These are phyloP conservation scores for Aulostomus chinensis DNA, from an alignment of 2,797 vertebrate genomes.

Conservation along the genomic window DNA sequence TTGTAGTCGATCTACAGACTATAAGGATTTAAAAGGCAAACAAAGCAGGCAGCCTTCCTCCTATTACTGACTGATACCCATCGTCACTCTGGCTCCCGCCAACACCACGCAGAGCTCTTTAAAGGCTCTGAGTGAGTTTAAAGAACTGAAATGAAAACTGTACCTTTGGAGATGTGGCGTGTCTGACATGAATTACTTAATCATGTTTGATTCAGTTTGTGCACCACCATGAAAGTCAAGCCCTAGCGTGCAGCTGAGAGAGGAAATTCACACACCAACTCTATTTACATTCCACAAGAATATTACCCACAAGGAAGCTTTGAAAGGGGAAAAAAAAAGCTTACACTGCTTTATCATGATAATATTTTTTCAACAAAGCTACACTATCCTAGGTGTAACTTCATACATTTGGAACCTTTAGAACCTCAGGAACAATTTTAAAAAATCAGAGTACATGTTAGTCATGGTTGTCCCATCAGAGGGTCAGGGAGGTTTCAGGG, in stretches of 20 bases:
- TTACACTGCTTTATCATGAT: too few relatives aligned
- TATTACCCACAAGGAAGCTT: too few relatives aligned
- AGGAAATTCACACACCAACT: too few relatives aligned
- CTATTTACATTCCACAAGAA: too few relatives aligned
- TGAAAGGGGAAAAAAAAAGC: too few relatives aligned
- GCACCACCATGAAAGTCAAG: slow-evolving; percentile 16
- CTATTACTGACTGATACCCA: slow-evolving; percentile 4
- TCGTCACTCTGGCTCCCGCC: not conserved
- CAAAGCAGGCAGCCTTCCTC: slow-evolving; percentile 17
- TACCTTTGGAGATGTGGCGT: too few relatives aligned
- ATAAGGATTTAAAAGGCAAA: slow-evolving; percentile 19
- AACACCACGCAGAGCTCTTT: slow-evolving; percentile 11
- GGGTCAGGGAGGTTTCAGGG: slow-evolving; percentile 30
- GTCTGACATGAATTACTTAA: too few relatives aligned
- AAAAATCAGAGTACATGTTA: slow-evolving; percentile 22
- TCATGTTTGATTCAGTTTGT: not conserved
- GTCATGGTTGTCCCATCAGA: slow-evolving; percentile 21
- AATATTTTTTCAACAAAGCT: too few relatives aligned
- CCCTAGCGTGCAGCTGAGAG: slow-evolving; percentile 4
- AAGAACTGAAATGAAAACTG: slow-evolving; percentile 7
- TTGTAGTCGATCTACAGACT: too few relatives aligned
- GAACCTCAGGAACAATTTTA: not conserved
- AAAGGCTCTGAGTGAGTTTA: slow-evolving; percentile 38
- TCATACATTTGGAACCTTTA: too few relatives aligned
- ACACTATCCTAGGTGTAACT: too few relatives aligned